Percentiles rank a stretch among this genome's conserved stretches.
Conservation (phyloP, 2,113 vertebrate genomes). For the Donacobius atricapilla region DNA sequence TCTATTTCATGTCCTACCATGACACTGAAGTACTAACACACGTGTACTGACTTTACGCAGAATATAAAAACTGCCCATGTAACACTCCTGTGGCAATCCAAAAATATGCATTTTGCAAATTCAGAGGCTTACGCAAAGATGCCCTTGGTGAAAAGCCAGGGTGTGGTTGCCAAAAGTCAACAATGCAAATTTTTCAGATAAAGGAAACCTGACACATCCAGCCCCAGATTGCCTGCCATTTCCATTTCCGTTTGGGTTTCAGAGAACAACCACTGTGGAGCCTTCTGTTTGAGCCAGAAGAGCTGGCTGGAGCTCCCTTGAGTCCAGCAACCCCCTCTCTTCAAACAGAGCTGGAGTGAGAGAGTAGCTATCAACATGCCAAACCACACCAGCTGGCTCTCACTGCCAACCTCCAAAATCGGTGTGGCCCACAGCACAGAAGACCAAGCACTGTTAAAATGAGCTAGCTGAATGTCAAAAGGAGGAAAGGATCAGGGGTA, state of each 20-base stretch:
- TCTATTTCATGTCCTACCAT: too few relatives aligned
- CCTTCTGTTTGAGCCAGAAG: neutral
- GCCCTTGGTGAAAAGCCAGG: neutral
- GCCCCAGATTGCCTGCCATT: neutral
- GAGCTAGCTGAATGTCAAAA: neutral
- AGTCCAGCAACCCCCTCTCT: neutral
- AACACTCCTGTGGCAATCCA: neutral
- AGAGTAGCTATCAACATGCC: neutral
- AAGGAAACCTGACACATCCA: slow-evolving; percentile 14
- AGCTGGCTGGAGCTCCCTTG: neutral
- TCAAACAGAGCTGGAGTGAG: neutral
- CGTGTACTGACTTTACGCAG: neutral
- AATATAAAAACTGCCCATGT: neutral
- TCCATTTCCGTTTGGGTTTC: neutral
- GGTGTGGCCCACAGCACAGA: neutral
- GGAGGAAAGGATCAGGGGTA: neutral
- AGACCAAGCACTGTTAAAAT: neutral
- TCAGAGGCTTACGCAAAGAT: slow-evolving; percentile 5
- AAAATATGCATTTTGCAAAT: neutral
- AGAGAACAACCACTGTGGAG: neutral
- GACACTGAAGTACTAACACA: neutral
- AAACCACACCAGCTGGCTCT: neutral
- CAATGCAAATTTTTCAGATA: slow-evolving; percentile 27
- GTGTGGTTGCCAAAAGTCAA: neutral
- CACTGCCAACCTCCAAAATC: neutral